These are phyloP conservation scores for Lacerta viridis DNA, from an alignment of 2,797 vertebrate genomes.

Conservation along the genomic window DNA sequence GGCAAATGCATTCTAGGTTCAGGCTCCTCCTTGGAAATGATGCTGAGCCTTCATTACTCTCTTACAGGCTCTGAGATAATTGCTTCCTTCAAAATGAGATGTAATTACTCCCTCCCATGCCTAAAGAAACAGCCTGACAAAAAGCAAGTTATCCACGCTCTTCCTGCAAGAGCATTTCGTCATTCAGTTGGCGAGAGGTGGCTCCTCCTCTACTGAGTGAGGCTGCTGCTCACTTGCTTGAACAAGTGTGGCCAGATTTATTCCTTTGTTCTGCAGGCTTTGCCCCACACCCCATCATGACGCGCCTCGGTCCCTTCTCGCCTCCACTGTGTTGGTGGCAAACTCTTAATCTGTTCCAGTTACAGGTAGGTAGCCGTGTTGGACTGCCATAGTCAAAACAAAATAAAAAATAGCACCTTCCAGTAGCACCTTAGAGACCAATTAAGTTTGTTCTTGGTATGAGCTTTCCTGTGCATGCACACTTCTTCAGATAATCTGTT, in stretches of 20 bases:
- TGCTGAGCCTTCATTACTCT: slow-evolving; percentile 14
- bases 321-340: not conserved
- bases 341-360: not conserved
- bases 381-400: too few species aligned
- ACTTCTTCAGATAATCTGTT: too few species aligned
- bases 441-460: too few species aligned
- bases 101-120: slow-evolving; percentile 22
- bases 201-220: not conserved
- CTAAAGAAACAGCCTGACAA: slow-evolving; percentile 19
- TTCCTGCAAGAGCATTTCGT: not conserved
- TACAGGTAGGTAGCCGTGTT: too few species aligned
- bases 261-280: not conserved
- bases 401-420: too few species aligned
- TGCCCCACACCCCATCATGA: not conserved
- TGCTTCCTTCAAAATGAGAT: slow-evolving; percentile 22
- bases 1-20: not conserved
- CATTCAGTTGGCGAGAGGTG: not conserved
- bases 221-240: not conserved
- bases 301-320: not conserved
- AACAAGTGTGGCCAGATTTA: not conserved
- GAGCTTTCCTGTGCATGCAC: too few species aligned
- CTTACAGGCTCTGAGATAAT: slow-evolving; percentile 21
- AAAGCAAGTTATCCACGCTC: not conserved
- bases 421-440: too few species aligned
- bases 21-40: slow-evolving; percentile 8